phyloP scores from a whole-genome alignment of 2,113 vertebrate genomes.

The Thryonomys swinderianus region DNA sequence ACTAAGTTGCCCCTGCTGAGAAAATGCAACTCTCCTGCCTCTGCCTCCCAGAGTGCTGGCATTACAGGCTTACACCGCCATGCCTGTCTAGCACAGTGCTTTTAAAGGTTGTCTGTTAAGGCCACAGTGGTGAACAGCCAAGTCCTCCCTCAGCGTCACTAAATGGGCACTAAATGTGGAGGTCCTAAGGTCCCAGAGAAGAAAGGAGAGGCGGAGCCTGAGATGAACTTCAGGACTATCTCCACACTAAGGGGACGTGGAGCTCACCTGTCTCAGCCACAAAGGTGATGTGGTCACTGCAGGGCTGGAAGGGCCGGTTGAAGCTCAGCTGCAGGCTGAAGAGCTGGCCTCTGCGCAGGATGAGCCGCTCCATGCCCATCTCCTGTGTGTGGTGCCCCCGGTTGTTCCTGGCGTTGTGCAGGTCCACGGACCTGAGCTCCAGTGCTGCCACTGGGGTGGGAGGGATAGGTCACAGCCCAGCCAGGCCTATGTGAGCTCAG shows the following conservation, averaged over 20 bases:
- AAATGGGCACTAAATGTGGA: background rate
- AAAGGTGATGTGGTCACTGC: constrained; percentile 70
- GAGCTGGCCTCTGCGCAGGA: constrained; percentile 88
- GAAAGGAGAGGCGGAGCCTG: background rate
- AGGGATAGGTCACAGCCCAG: background rate
- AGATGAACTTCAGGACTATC: background rate
- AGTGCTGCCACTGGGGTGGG: constrained; percentile 14
- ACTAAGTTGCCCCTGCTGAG: background rate
- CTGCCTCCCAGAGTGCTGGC: background rate
- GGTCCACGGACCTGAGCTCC: constrained; percentile 47
- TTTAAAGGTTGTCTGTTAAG: background rate
- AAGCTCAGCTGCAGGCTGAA: constrained; percentile 86
- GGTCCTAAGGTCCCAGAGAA: background rate
- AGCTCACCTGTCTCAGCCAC: constrained; percentile 85
- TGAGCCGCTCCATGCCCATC: constrained; percentile 84
- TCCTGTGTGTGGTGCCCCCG: constrained; percentile 86
- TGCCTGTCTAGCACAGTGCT: background rate
- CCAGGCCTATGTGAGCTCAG: background rate
- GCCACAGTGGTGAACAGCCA: background rate
- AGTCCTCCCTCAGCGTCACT: background rate
- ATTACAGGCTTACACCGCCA: background rate
- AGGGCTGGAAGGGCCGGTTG: constrained; percentile 63
- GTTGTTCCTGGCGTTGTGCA: constrained; percentile 85
- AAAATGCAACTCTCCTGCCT: background rate
- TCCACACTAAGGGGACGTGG: background rate